Evolutionary conservation across 2,113 vertebrate species (phyloP).

Genomic region (Calidris pygmaea): DNA sequence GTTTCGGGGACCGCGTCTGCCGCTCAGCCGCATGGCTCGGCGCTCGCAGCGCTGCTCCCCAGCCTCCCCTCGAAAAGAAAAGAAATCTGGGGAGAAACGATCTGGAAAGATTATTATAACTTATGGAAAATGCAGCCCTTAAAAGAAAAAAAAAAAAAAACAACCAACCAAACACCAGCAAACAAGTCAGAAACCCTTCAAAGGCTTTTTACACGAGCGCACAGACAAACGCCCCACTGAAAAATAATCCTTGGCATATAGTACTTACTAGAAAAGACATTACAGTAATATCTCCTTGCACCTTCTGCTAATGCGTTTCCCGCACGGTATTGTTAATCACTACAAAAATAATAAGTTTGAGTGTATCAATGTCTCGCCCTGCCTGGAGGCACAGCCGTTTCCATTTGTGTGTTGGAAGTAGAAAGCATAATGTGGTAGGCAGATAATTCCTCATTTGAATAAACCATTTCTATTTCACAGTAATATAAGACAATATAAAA

Average conservation of each 20-base stretch:
- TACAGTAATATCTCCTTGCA: neutral
- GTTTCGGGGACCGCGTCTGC: fast-evolving
- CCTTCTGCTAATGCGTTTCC: slow-evolving; percentile 2
- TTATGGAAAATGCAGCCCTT: neutral
- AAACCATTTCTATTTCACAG: neutral
- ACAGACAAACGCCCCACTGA: neutral
- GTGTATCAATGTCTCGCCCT: neutral
- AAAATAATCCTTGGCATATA: neutral
- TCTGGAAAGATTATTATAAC: neutral
- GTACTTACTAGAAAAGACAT: neutral
- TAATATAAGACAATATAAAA: neutral
- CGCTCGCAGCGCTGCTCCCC: fast-evolving
- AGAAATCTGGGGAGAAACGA: neutral
- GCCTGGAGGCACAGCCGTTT: slow-evolving; percentile 1
- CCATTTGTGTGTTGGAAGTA: neutral
- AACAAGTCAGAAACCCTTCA: neutral
- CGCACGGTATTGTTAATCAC: neutral
- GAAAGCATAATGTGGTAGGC: neutral
- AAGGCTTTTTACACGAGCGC: neutral
- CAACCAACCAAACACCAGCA: neutral
- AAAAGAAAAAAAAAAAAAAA: neutral
- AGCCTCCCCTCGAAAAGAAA: fast-evolving
- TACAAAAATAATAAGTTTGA: neutral
- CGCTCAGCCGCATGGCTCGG: fast-evolving
- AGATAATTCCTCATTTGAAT: slow-evolving; percentile 45